phyloP scores from a whole-genome alignment of 2,888 invertebrate genomes.

The Ophonus ardosiacus region DNA sequence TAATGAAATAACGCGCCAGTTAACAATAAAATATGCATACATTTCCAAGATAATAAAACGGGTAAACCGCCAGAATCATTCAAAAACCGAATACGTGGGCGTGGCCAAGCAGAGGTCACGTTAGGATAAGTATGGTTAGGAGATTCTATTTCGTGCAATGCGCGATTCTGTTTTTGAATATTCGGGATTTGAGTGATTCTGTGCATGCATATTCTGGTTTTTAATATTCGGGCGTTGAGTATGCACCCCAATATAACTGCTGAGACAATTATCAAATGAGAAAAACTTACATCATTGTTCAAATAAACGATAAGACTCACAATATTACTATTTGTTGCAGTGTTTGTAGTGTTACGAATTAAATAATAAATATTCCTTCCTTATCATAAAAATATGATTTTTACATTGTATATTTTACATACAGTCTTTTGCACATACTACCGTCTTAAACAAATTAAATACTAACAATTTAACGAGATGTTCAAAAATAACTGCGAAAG shows the following conservation, averaged over 20 bases:
- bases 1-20: constrained; percentile 37
- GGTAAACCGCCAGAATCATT: too few species aligned
- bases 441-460: constrained; percentile 23
- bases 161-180: too few species aligned
- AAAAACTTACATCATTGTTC: constrained; percentile 16
- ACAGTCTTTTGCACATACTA: constrained; percentile 43
- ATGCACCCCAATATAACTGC: constrained; percentile 24
- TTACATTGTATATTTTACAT: constrained; percentile 27
- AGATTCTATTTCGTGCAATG: too few species aligned
- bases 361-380: constrained; percentile 34
- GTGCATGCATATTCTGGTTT: too few species aligned
- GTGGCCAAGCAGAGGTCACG: too few species aligned
- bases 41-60: constrained; percentile 44
- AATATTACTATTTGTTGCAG: constrained; percentile 42
- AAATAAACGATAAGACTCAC: constrained; percentile 16
- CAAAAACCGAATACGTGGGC: too few species aligned
- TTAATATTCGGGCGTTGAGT: too few species aligned
- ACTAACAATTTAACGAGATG: constrained; percentile 14
- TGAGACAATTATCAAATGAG: constrained; percentile 41
- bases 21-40: constrained; percentile 55
- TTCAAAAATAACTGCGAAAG: constrained; percentile 10
- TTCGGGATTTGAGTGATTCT: too few species aligned
- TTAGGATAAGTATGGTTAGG: too few species aligned
- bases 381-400: constrained; percentile 41
- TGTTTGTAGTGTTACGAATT: constrained; percentile 19